phyloP scores from a whole-genome alignment of 2,113 vertebrate genomes.

The Pterocles gutturalis region DNA sequence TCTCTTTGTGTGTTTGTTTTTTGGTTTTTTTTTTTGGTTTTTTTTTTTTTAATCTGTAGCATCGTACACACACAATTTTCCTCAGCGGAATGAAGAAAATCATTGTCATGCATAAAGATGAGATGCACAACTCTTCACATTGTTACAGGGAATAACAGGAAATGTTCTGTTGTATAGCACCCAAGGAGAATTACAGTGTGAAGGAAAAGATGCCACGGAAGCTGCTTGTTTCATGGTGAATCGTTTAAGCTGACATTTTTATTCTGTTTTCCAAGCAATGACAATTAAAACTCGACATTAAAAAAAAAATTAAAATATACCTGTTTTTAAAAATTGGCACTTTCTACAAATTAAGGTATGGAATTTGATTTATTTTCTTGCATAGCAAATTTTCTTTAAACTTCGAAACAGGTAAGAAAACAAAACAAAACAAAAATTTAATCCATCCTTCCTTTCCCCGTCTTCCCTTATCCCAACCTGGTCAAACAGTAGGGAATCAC shows the following conservation, averaged over 20 bases:
- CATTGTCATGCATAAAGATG: neutral
- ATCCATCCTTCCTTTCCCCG: neutral
- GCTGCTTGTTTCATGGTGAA: neutral
- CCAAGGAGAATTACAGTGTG: slow-evolving; percentile 26
- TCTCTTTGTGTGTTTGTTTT: neutral
- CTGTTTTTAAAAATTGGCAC: neutral
- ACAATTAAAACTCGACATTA: neutral
- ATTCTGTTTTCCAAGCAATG: neutral
- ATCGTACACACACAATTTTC: neutral
- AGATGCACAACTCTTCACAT: neutral
- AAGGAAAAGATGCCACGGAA: neutral
- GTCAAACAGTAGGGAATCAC: neutral
- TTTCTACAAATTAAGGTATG: slow-evolving; percentile 1
- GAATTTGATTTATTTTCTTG: neutral
- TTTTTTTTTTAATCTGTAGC: neutral
- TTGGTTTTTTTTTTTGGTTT: neutral
- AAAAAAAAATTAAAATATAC: neutral
- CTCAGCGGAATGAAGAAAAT: neutral
- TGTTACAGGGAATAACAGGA: slow-evolving; percentile 4
- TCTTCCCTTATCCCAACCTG: neutral
- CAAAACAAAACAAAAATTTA: neutral
- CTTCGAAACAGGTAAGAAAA: neutral
- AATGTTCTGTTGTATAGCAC: neutral
- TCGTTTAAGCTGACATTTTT: neutral
- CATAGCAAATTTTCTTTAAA: slow-evolving; percentile 37